Percentiles rank a stretch among this genome's conserved stretches.
These are phyloP conservation scores for Philereme vetulata DNA, from an alignment of 2,888 invertebrate species.

Conservation along the genomic window DNA sequence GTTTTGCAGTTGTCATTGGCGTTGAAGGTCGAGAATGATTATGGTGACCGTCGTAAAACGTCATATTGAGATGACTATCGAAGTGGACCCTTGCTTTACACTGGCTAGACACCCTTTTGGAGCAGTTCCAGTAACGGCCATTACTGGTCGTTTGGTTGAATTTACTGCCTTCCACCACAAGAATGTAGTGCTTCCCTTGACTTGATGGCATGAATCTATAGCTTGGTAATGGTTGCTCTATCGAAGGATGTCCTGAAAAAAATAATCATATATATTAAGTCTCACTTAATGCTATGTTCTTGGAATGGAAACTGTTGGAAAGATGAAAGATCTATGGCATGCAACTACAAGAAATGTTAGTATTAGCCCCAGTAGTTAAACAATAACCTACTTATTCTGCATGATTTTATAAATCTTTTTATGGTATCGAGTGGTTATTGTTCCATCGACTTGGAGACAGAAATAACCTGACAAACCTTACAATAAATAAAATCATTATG, in stretches of 20 bases:
- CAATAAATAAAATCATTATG: too few relatives aligned
- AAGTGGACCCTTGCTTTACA: constrained; percentile 43
- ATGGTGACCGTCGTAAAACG: constrained; percentile 36
- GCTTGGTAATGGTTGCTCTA: constrained; percentile 8
- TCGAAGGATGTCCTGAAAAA: constrained; percentile 10
- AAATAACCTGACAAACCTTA: too few relatives aligned
- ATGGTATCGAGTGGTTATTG: too few relatives aligned
- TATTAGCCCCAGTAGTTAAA: too few relatives aligned
- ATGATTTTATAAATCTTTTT: too few relatives aligned
- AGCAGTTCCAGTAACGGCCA: constrained; percentile 42
- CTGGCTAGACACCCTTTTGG: constrained; percentile 34
- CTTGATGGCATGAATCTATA: constrained; percentile 49
- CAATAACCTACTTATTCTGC: too few relatives aligned
- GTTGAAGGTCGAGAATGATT: constrained; percentile 34
- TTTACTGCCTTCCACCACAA: constrained; percentile 40
- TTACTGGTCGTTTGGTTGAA: constrained; percentile 38
- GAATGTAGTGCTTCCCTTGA: constrained; percentile 41
- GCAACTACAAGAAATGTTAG: too few relatives aligned
- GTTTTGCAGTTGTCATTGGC: constrained; percentile 11
- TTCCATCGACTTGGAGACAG: too few relatives aligned
- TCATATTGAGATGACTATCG: constrained; percentile 35
- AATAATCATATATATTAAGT: background rate
- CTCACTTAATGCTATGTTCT: background rate
- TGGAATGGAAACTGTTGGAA: background rate
- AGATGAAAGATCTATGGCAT: background rate